Evolutionary conservation across 2,888 invertebrate species (phyloP).

Genomic region (Ophion obscuratus): DNA sequence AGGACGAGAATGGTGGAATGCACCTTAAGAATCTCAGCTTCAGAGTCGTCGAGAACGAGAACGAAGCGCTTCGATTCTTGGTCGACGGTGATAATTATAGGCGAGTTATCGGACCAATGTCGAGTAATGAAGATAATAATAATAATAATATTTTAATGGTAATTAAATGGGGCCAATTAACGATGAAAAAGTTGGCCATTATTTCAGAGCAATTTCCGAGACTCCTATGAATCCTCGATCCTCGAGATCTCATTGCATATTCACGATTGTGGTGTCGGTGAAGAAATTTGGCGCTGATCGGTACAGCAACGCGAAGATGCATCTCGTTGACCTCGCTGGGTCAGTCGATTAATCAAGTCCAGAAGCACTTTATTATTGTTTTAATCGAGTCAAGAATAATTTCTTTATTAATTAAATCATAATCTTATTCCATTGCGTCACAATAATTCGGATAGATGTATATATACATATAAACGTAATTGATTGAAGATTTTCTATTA

Average conservation of each 20-base stretch:
- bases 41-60: conserved; percentile 83
- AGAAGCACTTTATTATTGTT: background rate
- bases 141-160: background rate
- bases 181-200: background rate
- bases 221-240: conserved; percentile 86
- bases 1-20: conserved; percentile 84
- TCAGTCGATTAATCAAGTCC: conserved; percentile 71
- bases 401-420: background rate
- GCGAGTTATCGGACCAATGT: conserved; percentile 71
- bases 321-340: conserved; percentile 86
- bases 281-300: conserved; percentile 79
- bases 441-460: too few relatives aligned
- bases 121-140: background rate
- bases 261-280: conserved; percentile 84
- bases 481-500: too few relatives aligned
- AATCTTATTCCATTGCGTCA: background rate
- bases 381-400: background rate
- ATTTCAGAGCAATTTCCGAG: conserved; percentile 84
- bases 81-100: conserved; percentile 85
- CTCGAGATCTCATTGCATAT: conserved; percentile 86
- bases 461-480: too few relatives aligned
- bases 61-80: conserved; percentile 85
- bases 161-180: background rate
- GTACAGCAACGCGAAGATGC: conserved; percentile 84
- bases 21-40: conserved; percentile 85